Base-by-base conservation (phyloP, 2,888 invertebrate species). In the Dromius quadrimaculatus region DNA sequence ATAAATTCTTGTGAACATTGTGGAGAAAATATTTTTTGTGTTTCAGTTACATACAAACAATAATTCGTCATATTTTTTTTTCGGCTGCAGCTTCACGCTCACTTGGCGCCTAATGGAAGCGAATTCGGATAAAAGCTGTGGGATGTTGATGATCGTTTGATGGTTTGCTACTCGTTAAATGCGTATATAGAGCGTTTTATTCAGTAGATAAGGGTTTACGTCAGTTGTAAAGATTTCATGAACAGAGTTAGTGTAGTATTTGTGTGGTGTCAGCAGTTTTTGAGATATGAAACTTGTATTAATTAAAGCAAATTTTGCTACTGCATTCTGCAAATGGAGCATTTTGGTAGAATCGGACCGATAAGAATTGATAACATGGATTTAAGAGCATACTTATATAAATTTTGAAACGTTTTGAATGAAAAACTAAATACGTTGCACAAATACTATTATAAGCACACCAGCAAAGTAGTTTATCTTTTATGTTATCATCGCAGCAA, bases 131-230 rank as follows among this genome's bases (percentile, higher is more conserved):
- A 23, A 11, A 19, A 19, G 47, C 11, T 47, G 47, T 47, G 17
- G 47, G 47, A n/a, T n/a, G n/a, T 47, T 20, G 47, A 20, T 47
- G 47, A 47, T 47, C 11, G 47, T 20, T 47, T 47, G 20, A 20
- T 47, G n/a, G 22, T 20, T 9, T 13, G 47, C 20, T 20, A 22
- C 20, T 19, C 20, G 47, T 20, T 11, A 47, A 23, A 36, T 17
- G 41, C 17, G 41, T 43, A 43, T 43, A 43, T 43, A 17, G 41
- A 15, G 15, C 15, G 41, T 43, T 43, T 43, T 43, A 43, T 15
- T 43, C 17, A 15, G 8, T 11, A 47, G 20, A 47, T 47, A 47
- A 47, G 41, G 47, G 47, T 22, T 36, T 36, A 47, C 23, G 11
- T 20, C 20, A 23, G 47, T 19, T 47, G 47, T 47, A 20, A 47